Evolutionary conservation across 2,797 vertebrate genomes (phyloP).

Genomic region (Sebastes iracundus): DNA sequence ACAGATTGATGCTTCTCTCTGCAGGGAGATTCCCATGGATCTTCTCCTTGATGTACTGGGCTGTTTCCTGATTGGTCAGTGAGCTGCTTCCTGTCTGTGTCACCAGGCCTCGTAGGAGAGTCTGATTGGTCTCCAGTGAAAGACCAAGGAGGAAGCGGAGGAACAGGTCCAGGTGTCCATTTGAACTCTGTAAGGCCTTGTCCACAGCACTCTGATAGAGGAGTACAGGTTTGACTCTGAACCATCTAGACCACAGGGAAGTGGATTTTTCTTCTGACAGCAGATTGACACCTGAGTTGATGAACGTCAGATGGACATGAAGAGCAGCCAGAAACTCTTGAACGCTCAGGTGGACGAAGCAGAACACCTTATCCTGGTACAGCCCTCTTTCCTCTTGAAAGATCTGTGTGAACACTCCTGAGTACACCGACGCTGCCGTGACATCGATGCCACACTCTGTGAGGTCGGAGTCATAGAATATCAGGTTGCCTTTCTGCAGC

Average conservation of each 20-base stretch:
- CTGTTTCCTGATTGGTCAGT: neutral
- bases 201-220: constrained; percentile 25
- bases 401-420: constrained; percentile 53
- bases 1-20: constrained; percentile 43
- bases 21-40: neutral
- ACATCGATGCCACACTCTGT: constrained; percentile 18
- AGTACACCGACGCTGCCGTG: constrained; percentile 4
- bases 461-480: constrained; percentile 39
- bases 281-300: constrained; percentile 19
- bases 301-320: constrained; percentile 42
- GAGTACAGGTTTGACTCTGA: fast-evolving
- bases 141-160: constrained; percentile 52
- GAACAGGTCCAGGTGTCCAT: constrained; percentile 53
- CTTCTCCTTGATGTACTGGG: constrained; percentile 26
- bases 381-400: constrained; percentile 23
- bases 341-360: constrained; percentile 38
- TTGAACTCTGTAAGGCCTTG: constrained; percentile 32
- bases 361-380: constrained; percentile 27
- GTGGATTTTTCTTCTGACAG: neutral
- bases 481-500: constrained; percentile 1
- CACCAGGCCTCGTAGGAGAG: constrained; percentile 5
- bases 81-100: neutral
- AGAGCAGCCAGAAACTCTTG: constrained; percentile 63
- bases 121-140: constrained; percentile 30
- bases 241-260: neutral